phyloP scores from a whole-genome alignment of 2,113 vertebrate genomes.

The Cranoglanis bouderius region DNA sequence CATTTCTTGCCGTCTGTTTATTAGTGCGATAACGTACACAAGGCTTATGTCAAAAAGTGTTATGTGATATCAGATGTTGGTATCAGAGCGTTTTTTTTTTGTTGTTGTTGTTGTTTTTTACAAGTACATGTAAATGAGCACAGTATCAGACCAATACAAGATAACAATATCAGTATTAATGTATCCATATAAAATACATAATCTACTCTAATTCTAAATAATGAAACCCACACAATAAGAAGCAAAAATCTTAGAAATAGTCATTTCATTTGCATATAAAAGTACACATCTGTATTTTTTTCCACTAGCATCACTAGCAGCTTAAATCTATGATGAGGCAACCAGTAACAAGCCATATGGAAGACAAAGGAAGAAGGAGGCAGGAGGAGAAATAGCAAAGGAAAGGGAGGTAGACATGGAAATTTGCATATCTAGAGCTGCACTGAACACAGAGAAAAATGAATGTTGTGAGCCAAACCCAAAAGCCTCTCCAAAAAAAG shows the following conservation, averaged over 20 bases:
- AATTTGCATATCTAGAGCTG: slow-evolving; percentile 23
- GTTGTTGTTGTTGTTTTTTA: no score
- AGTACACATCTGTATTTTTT: background rate
- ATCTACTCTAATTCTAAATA: background rate
- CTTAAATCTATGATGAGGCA: background rate
- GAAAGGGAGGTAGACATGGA: background rate
- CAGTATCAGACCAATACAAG: background rate
- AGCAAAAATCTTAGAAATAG: background rate
- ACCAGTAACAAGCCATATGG: background rate
- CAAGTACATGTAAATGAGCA: no score
- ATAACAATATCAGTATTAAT: background rate
- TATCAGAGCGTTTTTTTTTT: background rate
- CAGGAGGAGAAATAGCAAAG: background rate
- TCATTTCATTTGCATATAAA: background rate
- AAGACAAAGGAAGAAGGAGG: background rate
- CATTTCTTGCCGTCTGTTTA: background rate
- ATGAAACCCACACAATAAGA: background rate
- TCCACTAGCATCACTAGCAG: no score
- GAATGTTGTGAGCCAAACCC: slow-evolving; percentile 24
- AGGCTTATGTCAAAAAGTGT: background rate
- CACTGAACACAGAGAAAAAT: background rate
- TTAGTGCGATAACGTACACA: background rate
- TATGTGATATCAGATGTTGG: background rate
- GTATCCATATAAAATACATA: background rate
- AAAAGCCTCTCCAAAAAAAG: slow-evolving; percentile 18